Base-by-base conservation (phyloP, 2,797 vertebrate species). In the Mormyrus hasselquistii region DNA sequence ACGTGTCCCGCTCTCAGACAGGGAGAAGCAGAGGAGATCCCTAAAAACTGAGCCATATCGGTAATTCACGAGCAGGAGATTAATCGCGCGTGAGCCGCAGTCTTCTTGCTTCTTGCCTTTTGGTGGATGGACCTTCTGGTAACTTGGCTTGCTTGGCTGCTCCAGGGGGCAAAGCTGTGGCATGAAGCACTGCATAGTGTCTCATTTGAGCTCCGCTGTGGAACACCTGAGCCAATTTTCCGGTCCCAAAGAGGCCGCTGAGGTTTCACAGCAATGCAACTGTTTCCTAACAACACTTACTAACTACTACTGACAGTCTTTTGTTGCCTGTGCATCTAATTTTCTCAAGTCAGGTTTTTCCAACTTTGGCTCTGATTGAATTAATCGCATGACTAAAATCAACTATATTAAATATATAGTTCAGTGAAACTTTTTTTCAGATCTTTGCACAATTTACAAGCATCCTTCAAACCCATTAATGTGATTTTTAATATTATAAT, bases 1-100 rank as follows among this genome's bases (percentile, higher is more conserved):
- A 96, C 98, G 99, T 93, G 95, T 99, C 91, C 99, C 99, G 91
- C 96, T 99, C 94, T 95, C 96, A 95, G 94, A 96, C 92, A 95
- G 90, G 94, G 98, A 99, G 96, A 98, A 99, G 97, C 94, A 93
- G 88, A 94, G 92, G 92, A 97, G 99, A 97, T 95, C 97, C 94
- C 96, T 96, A 96, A 96, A 93, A 95, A 97, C 98, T 92, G 98
- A 99, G 93, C 98, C 99, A 87, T 99, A 99, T 99, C 98, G 99
- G 99, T 99, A 99, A 97, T 96, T 90, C 52, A 88, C 50, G 29
- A 22, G 29, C 6, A 14, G 62, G 62, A 34, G 29, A 76, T 44
- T 79, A 19, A 44, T 73, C 9, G 0, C 49, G 5, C 3, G 59
- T 34, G 16, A 59, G 9, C 22, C 22, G 57, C 34, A 22, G 29